A percentile compares a stretch with the other conserved stretches of the same genome.
phyloP scores from a whole-genome alignment of 2,797 vertebrate genomes.

The Scomberomorus guttatus region DNA sequence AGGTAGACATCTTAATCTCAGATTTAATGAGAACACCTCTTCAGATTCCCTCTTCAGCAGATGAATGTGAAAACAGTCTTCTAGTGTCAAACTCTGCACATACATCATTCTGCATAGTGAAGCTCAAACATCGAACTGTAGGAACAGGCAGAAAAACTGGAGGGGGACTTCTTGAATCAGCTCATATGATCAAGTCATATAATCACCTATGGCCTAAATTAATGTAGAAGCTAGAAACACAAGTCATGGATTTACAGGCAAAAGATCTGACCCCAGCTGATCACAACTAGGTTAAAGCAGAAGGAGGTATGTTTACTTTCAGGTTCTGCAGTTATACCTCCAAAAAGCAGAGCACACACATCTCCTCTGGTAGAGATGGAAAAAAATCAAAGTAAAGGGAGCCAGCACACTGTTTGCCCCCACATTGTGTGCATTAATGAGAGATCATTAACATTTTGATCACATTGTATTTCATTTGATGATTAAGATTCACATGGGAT shows the following conservation, averaged over 20 bases:
- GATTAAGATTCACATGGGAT: conserved; percentile 25
- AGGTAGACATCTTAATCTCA: too few relatives aligned
- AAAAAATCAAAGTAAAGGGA: conserved; percentile 10
- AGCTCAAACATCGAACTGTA: neutral
- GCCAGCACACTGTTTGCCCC: conserved; percentile 7
- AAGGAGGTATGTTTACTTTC: neutral
- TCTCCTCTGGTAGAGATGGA: neutral
- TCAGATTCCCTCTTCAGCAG: neutral
- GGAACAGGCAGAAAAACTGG: neutral
- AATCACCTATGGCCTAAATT: neutral
- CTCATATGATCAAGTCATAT: neutral
- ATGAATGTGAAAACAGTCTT: neutral
- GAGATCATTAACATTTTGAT: conserved; percentile 23
- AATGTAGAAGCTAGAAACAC: neutral
- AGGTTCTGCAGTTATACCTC: neutral
- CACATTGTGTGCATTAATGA: conserved; percentile 20
- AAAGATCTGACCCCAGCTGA: conserved; percentile 23
- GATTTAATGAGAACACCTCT: neutral
- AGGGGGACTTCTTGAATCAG: too few relatives aligned
- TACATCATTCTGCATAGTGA: neutral
- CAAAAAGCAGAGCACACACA: neutral
- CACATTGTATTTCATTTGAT: conserved; percentile 24
- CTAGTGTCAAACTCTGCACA: neutral
- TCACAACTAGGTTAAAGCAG: neutral
- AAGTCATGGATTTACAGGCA: neutral